phyloP scores from a whole-genome alignment of 1,140 invertebrate genomes.

The Lucilia cuprina region DNA sequence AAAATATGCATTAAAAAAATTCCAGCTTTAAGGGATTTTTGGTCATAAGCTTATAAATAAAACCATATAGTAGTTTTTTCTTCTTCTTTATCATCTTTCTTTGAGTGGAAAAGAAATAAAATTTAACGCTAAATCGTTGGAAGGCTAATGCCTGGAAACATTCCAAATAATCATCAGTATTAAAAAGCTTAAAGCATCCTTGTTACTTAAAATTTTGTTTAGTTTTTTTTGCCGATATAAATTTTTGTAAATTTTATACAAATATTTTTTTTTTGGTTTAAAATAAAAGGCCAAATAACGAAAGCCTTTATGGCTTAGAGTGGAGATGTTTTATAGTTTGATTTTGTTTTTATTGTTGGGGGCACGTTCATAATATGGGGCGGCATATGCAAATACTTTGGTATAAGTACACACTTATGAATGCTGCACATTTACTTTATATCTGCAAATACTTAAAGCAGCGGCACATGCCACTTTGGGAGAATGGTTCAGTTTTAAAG shows the following conservation, averaged over 20 bases:
- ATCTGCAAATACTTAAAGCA: neutral
- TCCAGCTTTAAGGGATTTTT: neutral
- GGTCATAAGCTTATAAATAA: neutral
- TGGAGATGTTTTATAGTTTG: neutral
- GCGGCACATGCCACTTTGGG: neutral
- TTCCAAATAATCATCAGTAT: neutral
- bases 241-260: neutral
- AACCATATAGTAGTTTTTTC: neutral
- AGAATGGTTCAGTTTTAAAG: neutral
- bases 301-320: neutral
- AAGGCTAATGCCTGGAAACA: neutral
- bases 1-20: neutral
- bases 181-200: neutral
- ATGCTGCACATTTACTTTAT: neutral
- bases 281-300: neutral
- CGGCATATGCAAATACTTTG: neutral
- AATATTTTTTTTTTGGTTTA: neutral
- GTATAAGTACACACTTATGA: neutral
- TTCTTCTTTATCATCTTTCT: neutral
- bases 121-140: neutral
- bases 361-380: neutral
- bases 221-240: neutral
- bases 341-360: slow-evolving; percentile 15
- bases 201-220: neutral
- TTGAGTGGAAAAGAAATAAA: neutral